Evolutionary conservation across 2,888 invertebrate species (phyloP).

Genomic region (Diadegma fenestrale): DNA sequence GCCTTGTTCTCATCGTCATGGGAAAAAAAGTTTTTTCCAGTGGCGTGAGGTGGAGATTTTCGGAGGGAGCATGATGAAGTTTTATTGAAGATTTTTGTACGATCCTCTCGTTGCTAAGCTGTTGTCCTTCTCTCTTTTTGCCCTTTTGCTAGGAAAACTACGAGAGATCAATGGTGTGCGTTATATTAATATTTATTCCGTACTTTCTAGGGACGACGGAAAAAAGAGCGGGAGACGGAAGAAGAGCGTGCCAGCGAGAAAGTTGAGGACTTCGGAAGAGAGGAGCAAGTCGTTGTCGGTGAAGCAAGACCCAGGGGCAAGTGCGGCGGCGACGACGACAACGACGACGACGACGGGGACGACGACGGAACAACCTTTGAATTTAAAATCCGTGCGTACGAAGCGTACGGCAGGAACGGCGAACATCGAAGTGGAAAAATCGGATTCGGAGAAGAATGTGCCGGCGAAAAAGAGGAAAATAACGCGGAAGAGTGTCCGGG

Average conservation of each 20-base stretch:
- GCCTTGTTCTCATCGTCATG: not conserved
- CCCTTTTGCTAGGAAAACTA: conserved; percentile 4
- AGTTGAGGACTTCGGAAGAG: conserved; percentile 40
- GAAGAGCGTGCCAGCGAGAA: conserved; percentile 44
- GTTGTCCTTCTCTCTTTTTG: not conserved
- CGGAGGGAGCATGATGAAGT: not conserved
- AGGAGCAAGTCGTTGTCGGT: conserved; percentile 14
- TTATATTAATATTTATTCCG: conserved; percentile 48
- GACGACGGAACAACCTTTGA: conserved; percentile 30
- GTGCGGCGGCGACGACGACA: too few relatives aligned
- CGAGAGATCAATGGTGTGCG: conserved; percentile 12
- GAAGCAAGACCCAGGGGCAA: conserved; percentile 11
- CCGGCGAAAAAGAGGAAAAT: conserved; percentile 34
- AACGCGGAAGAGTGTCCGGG: not conserved
- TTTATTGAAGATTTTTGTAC: not conserved
- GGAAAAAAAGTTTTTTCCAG: not conserved
- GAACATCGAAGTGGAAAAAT: conserved; percentile 25
- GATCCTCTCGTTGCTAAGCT: not conserved
- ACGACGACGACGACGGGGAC: not conserved
- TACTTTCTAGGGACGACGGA: conserved; percentile 59
- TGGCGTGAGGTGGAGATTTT: not conserved
- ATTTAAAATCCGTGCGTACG: conserved; percentile 47
- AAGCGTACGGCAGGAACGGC: conserved; percentile 41
- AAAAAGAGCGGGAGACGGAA: conserved; percentile 46
- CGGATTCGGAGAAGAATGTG: conserved; percentile 28